These are phyloP conservation scores for Grammomys surdaster DNA, from an alignment of 2,113 vertebrate genomes.

Conservation along the genomic window DNA sequence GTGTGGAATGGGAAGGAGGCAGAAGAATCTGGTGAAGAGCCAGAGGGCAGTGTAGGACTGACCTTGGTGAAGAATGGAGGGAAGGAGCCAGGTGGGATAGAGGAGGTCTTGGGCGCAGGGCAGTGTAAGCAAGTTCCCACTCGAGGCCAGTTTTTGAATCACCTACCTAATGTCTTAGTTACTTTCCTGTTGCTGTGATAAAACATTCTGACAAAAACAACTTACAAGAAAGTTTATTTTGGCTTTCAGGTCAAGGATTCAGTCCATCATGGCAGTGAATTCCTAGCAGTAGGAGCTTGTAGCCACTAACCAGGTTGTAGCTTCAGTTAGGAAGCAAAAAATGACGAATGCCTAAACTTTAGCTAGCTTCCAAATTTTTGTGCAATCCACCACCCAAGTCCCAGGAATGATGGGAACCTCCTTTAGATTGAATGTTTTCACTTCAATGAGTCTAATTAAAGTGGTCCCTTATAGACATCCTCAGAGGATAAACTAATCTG, in stretches of 20 bases:
- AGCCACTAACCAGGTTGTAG: background rate
- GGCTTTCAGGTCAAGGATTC: background rate
- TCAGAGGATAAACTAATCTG: background rate
- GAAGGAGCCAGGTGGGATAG: background rate
- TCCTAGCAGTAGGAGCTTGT: background rate
- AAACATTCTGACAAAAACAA: background rate
- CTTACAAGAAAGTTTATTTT: background rate
- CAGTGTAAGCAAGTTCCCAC: background rate
- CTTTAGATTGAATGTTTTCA: background rate
- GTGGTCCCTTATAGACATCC: background rate
- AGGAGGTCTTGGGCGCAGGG: background rate
- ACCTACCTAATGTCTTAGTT: background rate
- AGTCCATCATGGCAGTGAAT: background rate
- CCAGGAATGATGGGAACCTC: background rate
- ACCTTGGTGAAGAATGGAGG: background rate
- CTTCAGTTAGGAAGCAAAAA: too few species aligned
- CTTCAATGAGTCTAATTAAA: background rate
- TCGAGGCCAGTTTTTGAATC: background rate
- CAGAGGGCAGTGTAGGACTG: background rate
- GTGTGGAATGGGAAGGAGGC: background rate
- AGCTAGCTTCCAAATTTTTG: background rate
- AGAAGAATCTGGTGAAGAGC: background rate
- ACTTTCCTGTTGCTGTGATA: background rate
- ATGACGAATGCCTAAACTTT: background rate
- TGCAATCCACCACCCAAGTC: background rate